Evolutionary conservation across 2,797 vertebrate species (phyloP).

Genomic region (Coluber constrictor): DNA sequence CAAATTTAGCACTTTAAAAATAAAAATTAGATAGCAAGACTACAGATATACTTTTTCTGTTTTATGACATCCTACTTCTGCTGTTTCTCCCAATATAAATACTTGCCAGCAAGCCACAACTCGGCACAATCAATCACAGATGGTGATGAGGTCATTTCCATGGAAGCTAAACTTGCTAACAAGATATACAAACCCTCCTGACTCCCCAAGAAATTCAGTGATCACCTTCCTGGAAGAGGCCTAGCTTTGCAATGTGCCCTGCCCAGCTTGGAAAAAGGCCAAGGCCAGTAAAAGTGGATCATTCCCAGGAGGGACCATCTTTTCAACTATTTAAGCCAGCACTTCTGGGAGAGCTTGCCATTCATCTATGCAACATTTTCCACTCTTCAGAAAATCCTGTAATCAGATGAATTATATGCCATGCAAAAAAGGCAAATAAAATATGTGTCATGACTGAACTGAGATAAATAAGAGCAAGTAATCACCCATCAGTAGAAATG

Average conservation of each 20-base stretch:
- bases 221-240: neutral
- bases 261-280: neutral
- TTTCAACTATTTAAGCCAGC: neutral
- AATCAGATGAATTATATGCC: neutral
- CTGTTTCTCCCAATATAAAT: neutral
- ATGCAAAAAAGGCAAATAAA: neutral
- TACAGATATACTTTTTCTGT: neutral
- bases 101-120: neutral
- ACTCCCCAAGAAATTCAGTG: neutral
- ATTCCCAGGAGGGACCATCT: neutral
- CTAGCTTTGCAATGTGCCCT: neutral
- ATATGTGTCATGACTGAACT: neutral
- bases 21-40: neutral
- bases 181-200: neutral
- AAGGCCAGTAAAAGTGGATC: neutral
- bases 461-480: neutral
- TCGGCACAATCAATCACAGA: neutral
- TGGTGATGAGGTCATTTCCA: neutral
- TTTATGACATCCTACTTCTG: neutral
- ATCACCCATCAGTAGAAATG: neutral
- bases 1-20: neutral
- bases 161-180: neutral
- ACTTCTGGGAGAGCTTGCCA: neutral
- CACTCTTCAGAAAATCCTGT: neutral
- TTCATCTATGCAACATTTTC: neutral